phyloP scores from a whole-genome alignment of 1,140 invertebrate species.

The Diachasmimorpha longicaudata region DNA sequence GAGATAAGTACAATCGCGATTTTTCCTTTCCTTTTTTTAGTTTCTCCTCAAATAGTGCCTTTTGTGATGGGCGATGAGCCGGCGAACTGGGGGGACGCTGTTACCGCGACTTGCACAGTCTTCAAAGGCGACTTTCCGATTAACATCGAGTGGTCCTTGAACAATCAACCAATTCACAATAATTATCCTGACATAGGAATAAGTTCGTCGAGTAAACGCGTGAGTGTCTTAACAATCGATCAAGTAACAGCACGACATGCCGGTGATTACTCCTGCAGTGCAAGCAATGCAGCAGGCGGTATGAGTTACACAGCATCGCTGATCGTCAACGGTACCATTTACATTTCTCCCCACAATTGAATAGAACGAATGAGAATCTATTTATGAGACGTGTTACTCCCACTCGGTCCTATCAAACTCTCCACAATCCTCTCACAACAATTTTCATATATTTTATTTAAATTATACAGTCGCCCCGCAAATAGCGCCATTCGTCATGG shows the following conservation, averaged over 20 bases:
- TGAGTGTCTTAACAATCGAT: conserved; percentile 68
- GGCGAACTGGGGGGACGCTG: conserved; percentile 73
- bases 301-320: conserved; percentile 69
- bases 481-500: conserved; percentile 70
- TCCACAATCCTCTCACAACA: not conserved
- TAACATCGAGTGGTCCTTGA: conserved; percentile 67
- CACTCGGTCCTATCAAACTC: conserved; percentile 3
- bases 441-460: not conserved
- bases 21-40: conserved; percentile 51
- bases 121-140: conserved; percentile 73
- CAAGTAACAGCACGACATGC: conserved; percentile 71
- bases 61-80: conserved; percentile 74
- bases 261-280: conserved; percentile 76
- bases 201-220: conserved; percentile 61
- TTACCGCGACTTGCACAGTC: conserved; percentile 73
- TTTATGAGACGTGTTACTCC: conserved; percentile 4
- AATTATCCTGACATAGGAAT: conserved; percentile 36
- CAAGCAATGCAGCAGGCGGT: conserved; percentile 74
- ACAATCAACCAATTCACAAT: conserved; percentile 43
- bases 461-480: conserved; percentile 65
- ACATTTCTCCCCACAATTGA: not conserved
- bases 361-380: not conserved
- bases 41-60: conserved; percentile 73
- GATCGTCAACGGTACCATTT: conserved; percentile 71
- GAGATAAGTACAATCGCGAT: not conserved